phyloP scores from a whole-genome alignment of 2,888 invertebrate species.

The Melanchra persicariae region DNA sequence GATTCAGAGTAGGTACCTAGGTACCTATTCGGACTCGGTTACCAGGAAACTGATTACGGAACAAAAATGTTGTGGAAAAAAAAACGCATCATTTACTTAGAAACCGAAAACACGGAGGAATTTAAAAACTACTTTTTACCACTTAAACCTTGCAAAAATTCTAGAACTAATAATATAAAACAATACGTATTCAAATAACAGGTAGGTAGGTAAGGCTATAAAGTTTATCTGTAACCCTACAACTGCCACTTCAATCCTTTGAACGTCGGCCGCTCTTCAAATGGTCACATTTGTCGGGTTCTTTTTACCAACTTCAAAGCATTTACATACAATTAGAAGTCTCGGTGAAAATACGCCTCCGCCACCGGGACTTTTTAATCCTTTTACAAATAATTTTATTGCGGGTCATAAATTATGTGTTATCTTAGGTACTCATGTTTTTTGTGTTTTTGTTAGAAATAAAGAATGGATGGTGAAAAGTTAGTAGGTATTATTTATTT shows the following conservation, averaged over 20 bases:
- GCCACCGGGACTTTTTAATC: conserved; percentile 32
- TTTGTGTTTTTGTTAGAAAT: too few relatives aligned
- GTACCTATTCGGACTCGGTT: too few relatives aligned
- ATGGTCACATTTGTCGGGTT: conserved; percentile 4
- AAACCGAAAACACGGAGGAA: too few relatives aligned
- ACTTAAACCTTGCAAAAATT: not conserved
- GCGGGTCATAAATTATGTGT: conserved; percentile 18
- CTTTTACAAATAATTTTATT: conserved; percentile 37
- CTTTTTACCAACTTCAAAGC: not conserved
- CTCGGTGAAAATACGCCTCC: conserved; percentile 46
- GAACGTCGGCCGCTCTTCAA: conserved; percentile 34
- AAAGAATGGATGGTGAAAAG: too few relatives aligned
- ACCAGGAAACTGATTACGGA: too few relatives aligned
- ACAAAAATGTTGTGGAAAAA: too few relatives aligned
- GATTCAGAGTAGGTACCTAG: too few relatives aligned
- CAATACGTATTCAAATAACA: too few relatives aligned
- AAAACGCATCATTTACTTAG: not conserved
- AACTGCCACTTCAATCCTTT: conserved; percentile 29
- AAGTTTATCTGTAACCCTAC: conserved; percentile 36
- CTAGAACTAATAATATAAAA: conserved; percentile 4
- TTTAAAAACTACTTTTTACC: not conserved
- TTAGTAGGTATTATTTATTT: too few relatives aligned
- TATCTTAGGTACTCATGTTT: too few relatives aligned
- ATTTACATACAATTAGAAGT: conserved; percentile 9
- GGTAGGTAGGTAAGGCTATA: conserved; percentile 35